Base-by-base conservation (phyloP, 37 sponge, comb jelly and placozoan species). In the Ianthella basta region DNA sequence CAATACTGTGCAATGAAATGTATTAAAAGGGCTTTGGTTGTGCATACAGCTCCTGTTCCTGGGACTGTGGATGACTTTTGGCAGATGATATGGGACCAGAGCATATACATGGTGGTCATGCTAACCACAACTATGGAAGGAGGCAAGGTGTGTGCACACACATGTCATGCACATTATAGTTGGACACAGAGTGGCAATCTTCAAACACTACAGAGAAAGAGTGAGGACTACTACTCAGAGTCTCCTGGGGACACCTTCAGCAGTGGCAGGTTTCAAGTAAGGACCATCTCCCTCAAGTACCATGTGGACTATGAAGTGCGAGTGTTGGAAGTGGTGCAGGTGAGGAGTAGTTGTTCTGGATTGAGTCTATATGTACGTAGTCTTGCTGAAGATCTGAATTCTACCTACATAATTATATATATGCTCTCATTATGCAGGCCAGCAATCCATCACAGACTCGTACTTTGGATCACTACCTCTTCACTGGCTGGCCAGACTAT, bases 11-110 rank as follows among this genome's bases (percentile, higher is more conserved):
- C n/a, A n/a, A n/a, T n/a, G n/a, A n/a, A n/a, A n/a, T n/a, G n/a
- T n/a, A n/a, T n/a, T n/a, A n/a, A n/a, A n/a, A n/a, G n/a, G n/a
- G n/a, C n/a, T n/a, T n/a, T n/a, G n/a, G n/a, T n/a, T 61, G 4
- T 23, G 25, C 27, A 61, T 61, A 69, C 70, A 69, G 70, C 32
- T n/a, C 70, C 70, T 30, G 34, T 69, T 30, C 70, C 70, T 18
- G 19, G 32, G 29, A 32, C 70, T 2, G 34, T 69, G 29, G 18
- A 18, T 4, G 70, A 69, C 34, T 69, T 69, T 33, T 69, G 70
- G 70, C 70, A 69, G 34, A 69, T 69, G 70, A 30, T 69, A 27
- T 69, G 70, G 70, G 70, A 69, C 70, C 33, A 69, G 4, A 32
- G 34, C 6, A 35, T 5, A 16, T 0, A 69, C 18, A 69, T 69